These are phyloP conservation scores for Pseudomyrmex flavicornis DNA, from an alignment of 1,140 invertebrate species.

Conservation along the genomic window DNA sequence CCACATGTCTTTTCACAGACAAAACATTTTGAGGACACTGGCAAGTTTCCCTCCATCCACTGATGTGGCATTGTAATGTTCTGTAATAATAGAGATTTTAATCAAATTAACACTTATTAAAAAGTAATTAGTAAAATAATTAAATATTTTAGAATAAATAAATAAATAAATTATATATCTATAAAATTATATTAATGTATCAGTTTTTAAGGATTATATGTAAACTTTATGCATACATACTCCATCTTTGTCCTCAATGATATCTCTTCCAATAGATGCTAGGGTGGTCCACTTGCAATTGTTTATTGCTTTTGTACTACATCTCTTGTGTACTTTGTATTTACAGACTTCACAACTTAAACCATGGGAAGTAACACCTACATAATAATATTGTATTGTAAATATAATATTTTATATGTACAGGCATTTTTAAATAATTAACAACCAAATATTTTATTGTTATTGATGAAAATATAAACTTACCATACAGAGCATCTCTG, in stretches of 20 bases:
- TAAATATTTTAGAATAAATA: too few relatives aligned
- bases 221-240: slow-evolving; percentile 85
- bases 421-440: too few relatives aligned
- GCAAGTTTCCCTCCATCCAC: slow-evolving; percentile 98
- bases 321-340: slow-evolving; percentile 97
- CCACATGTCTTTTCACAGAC: slow-evolving; percentile 99
- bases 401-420: too few relatives aligned
- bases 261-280: slow-evolving; percentile 95
- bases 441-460: not conserved
- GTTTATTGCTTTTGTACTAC: slow-evolving; percentile 95
- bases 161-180: too few relatives aligned
- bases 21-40: slow-evolving; percentile 96
- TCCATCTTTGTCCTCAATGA: slow-evolving; percentile 96
- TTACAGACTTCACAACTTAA: slow-evolving; percentile 98
- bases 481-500: slow-evolving; percentile 93
- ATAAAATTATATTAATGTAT: too few relatives aligned
- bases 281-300: slow-evolving; percentile 99
- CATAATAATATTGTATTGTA: not conserved
- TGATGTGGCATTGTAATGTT: slow-evolving; percentile 98
- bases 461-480: slow-evolving; percentile 49
- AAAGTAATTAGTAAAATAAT: too few relatives aligned
- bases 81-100: slow-evolving; percentile 84
- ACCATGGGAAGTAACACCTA: slow-evolving; percentile 96
- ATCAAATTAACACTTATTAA: too few relatives aligned
- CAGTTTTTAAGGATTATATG: too few relatives aligned